phyloP scores from a whole-genome alignment of 1,140 invertebrate species.

The Panonychus citri region DNA sequence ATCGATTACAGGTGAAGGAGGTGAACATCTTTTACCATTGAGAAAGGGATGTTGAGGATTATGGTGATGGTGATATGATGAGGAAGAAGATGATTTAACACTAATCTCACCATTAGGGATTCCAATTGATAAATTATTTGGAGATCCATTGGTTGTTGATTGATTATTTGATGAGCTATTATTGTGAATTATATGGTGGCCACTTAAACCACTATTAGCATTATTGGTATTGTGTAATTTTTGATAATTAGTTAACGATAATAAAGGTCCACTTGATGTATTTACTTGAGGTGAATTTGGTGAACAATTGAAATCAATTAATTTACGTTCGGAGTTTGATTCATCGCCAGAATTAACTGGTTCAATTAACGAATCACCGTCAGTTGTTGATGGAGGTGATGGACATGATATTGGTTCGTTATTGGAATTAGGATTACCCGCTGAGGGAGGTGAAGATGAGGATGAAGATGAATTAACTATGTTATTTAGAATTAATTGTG shows the following conservation, averaged over 20 bases:
- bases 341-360: not conserved
- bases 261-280: no score
- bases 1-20: not conserved
- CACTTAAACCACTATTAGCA: not conserved
- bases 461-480: no score
- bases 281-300: not conserved
- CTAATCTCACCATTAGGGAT: not conserved
- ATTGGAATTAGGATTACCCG: no score
- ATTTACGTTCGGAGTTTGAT: not conserved
- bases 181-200: not conserved
- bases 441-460: no score
- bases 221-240: not conserved
- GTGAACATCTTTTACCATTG: not conserved
- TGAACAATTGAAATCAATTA: not conserved
- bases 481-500: no score
- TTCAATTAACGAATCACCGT: not conserved
- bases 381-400: not conserved
- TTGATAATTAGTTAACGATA: not conserved
- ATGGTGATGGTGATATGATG: not conserved
- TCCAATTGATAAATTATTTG: not conserved
- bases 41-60: not conserved
- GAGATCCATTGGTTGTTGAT: not conserved
- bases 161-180: not conserved
- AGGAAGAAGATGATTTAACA: not conserved
- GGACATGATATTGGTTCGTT: no score